Base-by-base conservation (phyloP, 30 jellyfish, hydroid and myxozoan genomes). In the Aurelia coerulea region DNA sequence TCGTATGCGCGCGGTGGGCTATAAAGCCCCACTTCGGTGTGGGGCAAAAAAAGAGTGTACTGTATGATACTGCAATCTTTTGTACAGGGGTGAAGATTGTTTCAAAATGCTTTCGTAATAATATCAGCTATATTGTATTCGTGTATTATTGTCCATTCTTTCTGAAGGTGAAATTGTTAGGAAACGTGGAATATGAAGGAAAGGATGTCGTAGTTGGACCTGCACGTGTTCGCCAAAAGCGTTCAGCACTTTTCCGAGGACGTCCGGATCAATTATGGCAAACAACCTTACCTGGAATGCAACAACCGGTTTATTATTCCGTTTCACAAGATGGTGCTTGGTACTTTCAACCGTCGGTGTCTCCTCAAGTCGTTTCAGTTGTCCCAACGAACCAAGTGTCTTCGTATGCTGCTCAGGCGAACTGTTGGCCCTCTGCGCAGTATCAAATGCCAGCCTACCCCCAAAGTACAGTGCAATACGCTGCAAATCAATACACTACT, bases 131-230 rank as follows among this genome's bases (percentile, higher is more conserved):
- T 37, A 37, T 37, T 37, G 49, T 37, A 37, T 23, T 23, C 29
- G 29, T 23, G 29, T 23, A 23, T 23, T 23, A 23, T 42, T 42
- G 1, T 6, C 53, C 11, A 42, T 42, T 42, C 11, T 42, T 6
- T 13, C 70, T 60, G 13, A 3, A 79, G 89, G 94, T 93, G 59
- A 93, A 93, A 69, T 89, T 62, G 77, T 60, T 84, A 52, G 96
- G 95, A 35, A 90, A 81, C 53, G 97, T 95, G 1, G 90, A 85
- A 19, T 95, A 76, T 80, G 90, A 86, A 29, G 95, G 90, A 37
- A 91, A 91, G 53, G 99, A 95, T 15, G 65, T 95, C 6, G 97
- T 95, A 0, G 79, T 95, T 32, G 99, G 99, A 18, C 99, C 97
- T 5, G 99, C 99, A 1, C 74, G 94, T 68, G 90, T 90, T 66